Evolutionary conservation across 2,888 invertebrate species (phyloP), one percentile per base, ranked within the genome.

Genomic region (Aphodius granarius): DNA sequence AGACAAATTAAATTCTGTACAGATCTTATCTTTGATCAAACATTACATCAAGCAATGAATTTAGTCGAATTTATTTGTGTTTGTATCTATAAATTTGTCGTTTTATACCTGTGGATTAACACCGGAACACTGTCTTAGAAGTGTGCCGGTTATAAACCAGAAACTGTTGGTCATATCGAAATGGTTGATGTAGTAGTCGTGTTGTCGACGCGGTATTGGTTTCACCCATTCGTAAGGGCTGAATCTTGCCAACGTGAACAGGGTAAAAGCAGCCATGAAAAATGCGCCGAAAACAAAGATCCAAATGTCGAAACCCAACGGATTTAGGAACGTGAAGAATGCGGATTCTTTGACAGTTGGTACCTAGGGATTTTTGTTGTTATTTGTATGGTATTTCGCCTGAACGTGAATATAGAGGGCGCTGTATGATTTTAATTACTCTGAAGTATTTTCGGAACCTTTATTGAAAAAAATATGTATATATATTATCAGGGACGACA

Each of bases 61-160:
- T 68, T 68, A 9, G 18, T 20, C n/a, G n/a, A 3, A 43, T 43
- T 43, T 43, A 13, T 43, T 43, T 1, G 20, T 68, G 19, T 19
- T 0, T 0, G 0, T 68, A 21, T 68, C 16, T 16, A 1, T 18
- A 65, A 65, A 9, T 65, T 65, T 73, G 18, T 73, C 17, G 20
- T 6, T 66, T 65, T 74, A 75, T 85, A 89, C 89, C 89, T 88
- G 92, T 0, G 92, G 92, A 83, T 89, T 90, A 78, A 90, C 86
- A 73, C 89, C 90, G 18, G 89, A 89, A 75, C 90, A 90, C 84
- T 92, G 92, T 78, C 92, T 89, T 85, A 93, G 89, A 73, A 93
- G 87, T 2, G 91, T 92, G 19, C 92, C 92, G 15, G 91, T 89
- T 74, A 91, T 89, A 85, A 92, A 92, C 92, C 92, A 92, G 82